These are phyloP conservation scores for Fistularia tabacaria DNA, from an alignment of 2,797 vertebrate species.

Conservation along the genomic window DNA sequence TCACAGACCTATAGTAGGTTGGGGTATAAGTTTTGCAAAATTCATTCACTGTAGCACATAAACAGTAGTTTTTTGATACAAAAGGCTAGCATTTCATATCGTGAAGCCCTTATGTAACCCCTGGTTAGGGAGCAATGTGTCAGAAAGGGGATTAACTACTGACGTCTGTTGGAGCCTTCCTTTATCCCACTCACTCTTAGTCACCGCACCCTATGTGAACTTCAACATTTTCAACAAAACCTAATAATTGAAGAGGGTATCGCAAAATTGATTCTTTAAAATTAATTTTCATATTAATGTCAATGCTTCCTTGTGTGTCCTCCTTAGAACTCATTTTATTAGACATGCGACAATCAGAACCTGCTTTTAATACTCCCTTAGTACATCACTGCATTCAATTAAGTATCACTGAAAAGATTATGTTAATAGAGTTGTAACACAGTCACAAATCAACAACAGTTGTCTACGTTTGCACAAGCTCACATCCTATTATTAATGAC, in stretches of 20 bases:
- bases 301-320: neutral
- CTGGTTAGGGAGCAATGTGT: conserved; percentile 67
- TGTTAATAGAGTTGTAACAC: conserved; percentile 18
- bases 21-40: neutral
- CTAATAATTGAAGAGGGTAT: conserved; percentile 9
- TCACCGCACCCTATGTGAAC: conserved; percentile 22
- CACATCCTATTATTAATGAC: too few species aligned
- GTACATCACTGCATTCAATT: conserved; percentile 31
- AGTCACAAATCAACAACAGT: too few species aligned
- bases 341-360: conserved; percentile 7
- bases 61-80: conserved; percentile 20
- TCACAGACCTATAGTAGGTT: neutral
- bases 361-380: conserved; percentile 28
- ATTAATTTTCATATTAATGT: neutral
- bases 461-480: too few species aligned
- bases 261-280: neutral
- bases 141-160: conserved; percentile 70
- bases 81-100: conserved; percentile 38
- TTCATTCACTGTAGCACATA: too few species aligned
- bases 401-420: conserved; percentile 42
- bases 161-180: conserved; percentile 59
- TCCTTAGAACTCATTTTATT: too few species aligned
- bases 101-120: conserved; percentile 56
- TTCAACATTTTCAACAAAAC: conserved; percentile 18
- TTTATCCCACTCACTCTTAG: conserved; percentile 47